Evolutionary conservation across 1,140 invertebrate species (phyloP).

Genomic region (Teleogryllus occipitalis): DNA sequence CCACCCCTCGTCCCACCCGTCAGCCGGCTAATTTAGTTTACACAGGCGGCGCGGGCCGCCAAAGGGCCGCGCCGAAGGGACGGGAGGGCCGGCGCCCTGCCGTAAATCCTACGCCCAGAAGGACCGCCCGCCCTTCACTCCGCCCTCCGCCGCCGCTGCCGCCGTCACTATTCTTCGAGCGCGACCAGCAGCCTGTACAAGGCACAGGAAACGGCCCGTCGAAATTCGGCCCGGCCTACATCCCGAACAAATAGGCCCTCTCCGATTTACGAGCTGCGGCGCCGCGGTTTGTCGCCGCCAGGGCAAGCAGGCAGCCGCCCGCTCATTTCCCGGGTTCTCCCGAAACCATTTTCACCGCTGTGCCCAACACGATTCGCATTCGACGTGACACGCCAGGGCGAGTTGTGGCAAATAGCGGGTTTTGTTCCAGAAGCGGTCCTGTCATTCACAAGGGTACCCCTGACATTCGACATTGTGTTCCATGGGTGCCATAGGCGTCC

Average conservation of each 20-base stretch:
- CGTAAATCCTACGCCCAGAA: background rate
- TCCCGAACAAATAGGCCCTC: background rate
- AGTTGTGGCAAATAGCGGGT: too few relatives aligned
- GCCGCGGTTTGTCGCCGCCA: background rate
- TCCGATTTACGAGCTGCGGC: background rate
- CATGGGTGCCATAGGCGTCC: too few relatives aligned
- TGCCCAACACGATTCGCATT: too few relatives aligned
- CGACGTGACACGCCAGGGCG: too few relatives aligned
- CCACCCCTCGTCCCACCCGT: background rate
- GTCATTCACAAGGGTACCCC: too few relatives aligned
- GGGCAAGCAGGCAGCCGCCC: background rate
- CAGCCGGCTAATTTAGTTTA: constrained; percentile 4
- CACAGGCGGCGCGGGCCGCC: background rate
- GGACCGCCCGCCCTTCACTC: background rate
- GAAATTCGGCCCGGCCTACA: background rate
- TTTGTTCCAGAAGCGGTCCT: too few relatives aligned
- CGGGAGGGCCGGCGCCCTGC: background rate
- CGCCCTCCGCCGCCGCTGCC: background rate
- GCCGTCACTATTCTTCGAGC: background rate
- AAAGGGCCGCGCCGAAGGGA: background rate
- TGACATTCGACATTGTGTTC: too few relatives aligned
- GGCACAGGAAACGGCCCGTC: background rate
- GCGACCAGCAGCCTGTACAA: background rate
- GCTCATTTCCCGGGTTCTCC: too few relatives aligned
- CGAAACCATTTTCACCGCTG: too few relatives aligned